phyloP scores from a whole-genome alignment of 2,888 invertebrate species.

The Parnassius apollo region DNA sequence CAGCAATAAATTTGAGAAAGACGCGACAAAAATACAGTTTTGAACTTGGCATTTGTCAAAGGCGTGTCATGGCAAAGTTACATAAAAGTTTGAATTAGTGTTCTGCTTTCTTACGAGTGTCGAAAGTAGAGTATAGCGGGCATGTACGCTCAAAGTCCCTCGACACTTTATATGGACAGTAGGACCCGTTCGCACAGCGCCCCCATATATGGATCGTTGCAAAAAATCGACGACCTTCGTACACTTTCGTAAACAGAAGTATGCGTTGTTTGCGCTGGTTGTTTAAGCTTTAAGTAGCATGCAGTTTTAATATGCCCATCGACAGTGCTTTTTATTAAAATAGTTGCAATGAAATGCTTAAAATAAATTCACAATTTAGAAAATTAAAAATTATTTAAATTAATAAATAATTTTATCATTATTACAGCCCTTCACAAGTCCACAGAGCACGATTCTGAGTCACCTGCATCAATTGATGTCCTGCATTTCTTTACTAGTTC shows the following conservation, averaged over 20 bases:
- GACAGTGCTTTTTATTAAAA: too few species aligned
- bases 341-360: too few species aligned
- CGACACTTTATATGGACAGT: constrained; percentile 15
- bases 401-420: too few species aligned
- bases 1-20: too few species aligned
- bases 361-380: too few species aligned
- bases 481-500: too few species aligned
- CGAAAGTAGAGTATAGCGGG: constrained; percentile 18
- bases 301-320: neutral
- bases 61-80: neutral
- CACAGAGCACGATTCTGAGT: too few species aligned
- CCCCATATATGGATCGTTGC: constrained; percentile 31
- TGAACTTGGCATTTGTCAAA: constrained; percentile 7
- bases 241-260: constrained; percentile 33
- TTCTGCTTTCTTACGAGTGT: constrained; percentile 5
- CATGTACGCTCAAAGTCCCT: constrained; percentile 2
- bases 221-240: constrained; percentile 35
- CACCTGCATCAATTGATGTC: too few species aligned
- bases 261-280: constrained; percentile 6
- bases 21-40: too few species aligned
- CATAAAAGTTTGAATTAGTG: neutral
- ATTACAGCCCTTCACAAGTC: too few species aligned
- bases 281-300: neutral
- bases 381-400: too few species aligned
- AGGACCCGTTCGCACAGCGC: constrained; percentile 19